Evolutionary conservation across 2,888 invertebrate species (phyloP).

Genomic region (Parnassius smintheus): DNA sequence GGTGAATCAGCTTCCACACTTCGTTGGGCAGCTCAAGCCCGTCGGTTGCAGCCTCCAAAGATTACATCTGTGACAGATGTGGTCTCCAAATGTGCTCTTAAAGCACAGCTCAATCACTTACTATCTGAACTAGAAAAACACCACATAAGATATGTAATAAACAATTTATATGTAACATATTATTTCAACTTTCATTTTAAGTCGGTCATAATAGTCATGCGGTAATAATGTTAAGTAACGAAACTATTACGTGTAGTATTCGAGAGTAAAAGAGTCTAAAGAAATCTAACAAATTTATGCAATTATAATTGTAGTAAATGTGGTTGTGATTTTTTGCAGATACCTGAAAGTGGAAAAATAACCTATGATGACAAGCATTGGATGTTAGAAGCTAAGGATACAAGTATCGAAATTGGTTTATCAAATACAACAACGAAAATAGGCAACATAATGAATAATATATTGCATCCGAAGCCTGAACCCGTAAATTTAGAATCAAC

Average conservation of each 20-base stretch:
- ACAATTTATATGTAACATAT: conserved; percentile 5
- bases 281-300: too few relatives aligned
- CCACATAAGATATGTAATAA: conserved; percentile 60
- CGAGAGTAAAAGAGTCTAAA: too few relatives aligned
- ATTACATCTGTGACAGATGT: conserved; percentile 32
- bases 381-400: conserved; percentile 40
- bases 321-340: conserved; percentile 44
- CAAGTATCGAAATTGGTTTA: conserved; percentile 23
- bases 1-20: conserved; percentile 91
- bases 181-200: background rate
- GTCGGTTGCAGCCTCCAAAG: conserved; percentile 78
- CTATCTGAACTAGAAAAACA: conserved; percentile 59
- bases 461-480: conserved; percentile 48
- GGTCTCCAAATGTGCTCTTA: conserved; percentile 46
- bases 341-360: conserved; percentile 60
- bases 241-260: background rate
- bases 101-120: conserved; percentile 66
- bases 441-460: conserved; percentile 64
- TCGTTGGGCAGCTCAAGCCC: conserved; percentile 89
- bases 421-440: conserved; percentile 43
- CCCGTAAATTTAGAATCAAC: conserved; percentile 53
- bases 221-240: too few relatives aligned
- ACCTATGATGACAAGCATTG: conserved; percentile 60
- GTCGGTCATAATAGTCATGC: too few relatives aligned
- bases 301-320: background rate